These are phyloP conservation scores for Artibeus lituratus DNA, from an alignment of 2,797 vertebrate species.

Conservation along the genomic window DNA sequence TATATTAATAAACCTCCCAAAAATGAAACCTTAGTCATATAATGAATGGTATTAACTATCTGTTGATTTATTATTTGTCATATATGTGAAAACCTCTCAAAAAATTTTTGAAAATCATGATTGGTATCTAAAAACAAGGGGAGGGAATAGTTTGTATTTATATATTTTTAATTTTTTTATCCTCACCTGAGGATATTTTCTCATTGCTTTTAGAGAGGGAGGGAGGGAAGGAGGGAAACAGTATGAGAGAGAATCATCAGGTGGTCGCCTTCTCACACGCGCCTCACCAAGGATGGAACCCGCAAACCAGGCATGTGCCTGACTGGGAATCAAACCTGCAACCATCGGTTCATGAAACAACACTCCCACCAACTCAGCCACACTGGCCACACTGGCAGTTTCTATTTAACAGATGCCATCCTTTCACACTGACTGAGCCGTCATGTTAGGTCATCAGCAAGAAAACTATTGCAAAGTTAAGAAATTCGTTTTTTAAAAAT, in stretches of 20 bases:
- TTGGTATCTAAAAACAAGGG: background rate
- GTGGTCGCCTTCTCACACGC: background rate
- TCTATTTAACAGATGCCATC: background rate
- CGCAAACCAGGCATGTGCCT: background rate
- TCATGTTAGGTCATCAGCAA: background rate
- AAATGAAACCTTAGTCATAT: conserved; percentile 32
- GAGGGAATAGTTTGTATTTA: background rate
- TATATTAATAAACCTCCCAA: background rate
- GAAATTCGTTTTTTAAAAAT: background rate
- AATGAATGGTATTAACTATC: background rate
- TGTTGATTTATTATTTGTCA: background rate
- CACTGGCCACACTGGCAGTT: background rate
- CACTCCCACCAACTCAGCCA: background rate
- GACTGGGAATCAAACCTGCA: background rate
- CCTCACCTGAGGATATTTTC: background rate
- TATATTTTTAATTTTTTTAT: background rate
- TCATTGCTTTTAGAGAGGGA: background rate
- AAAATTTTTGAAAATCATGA: conserved; percentile 5
- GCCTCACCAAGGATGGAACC: background rate
- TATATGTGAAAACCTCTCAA: conserved; percentile 6
- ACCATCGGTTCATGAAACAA: background rate
- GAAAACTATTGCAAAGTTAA: conserved; percentile 25
- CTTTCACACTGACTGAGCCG: background rate
- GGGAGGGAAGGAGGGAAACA: background rate
- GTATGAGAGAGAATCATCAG: no score